Conservation (phyloP, 1,140 invertebrate genomes). For the Eubasilissa regina region DNA sequence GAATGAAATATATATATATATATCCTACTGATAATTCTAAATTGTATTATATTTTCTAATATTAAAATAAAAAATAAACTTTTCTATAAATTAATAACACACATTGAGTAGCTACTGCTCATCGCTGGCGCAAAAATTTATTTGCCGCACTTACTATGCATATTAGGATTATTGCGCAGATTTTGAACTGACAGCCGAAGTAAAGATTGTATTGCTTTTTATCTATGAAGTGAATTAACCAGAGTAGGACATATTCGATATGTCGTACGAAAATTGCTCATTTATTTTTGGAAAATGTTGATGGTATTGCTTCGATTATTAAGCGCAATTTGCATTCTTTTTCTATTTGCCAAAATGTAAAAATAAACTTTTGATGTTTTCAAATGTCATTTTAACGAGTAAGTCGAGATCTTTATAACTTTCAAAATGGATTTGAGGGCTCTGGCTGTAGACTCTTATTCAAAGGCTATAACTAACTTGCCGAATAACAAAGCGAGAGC, state of each 20-base stretch:
- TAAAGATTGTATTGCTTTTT: neutral
- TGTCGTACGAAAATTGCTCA: neutral
- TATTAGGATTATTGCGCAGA: neutral
- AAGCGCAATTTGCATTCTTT: neutral
- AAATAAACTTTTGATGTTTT: conserved; percentile 15
- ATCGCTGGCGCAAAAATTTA: too few relatives aligned
- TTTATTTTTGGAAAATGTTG: conserved; percentile 14
- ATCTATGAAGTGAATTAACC: too few relatives aligned
- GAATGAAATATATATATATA: too few relatives aligned
- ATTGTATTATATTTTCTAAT: too few relatives aligned
- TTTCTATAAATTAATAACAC: too few relatives aligned
- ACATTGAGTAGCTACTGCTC: too few relatives aligned
- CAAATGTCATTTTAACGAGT: neutral
- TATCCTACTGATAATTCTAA: too few relatives aligned
- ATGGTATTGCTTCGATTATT: neutral
- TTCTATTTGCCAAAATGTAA: conserved; percentile 27
- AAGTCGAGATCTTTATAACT: neutral
- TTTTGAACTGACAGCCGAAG: neutral
- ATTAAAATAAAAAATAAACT: too few relatives aligned
- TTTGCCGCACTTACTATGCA: too few relatives aligned
- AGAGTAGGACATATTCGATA: neutral
- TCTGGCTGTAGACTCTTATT: conserved; percentile 16
- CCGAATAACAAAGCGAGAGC: conserved; percentile 61
- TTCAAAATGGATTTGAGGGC: conserved; percentile 18
- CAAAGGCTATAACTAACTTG: conserved; percentile 18